phyloP scores from a whole-genome alignment of 1,140 invertebrate genomes.

The Spodoptera litura region DNA sequence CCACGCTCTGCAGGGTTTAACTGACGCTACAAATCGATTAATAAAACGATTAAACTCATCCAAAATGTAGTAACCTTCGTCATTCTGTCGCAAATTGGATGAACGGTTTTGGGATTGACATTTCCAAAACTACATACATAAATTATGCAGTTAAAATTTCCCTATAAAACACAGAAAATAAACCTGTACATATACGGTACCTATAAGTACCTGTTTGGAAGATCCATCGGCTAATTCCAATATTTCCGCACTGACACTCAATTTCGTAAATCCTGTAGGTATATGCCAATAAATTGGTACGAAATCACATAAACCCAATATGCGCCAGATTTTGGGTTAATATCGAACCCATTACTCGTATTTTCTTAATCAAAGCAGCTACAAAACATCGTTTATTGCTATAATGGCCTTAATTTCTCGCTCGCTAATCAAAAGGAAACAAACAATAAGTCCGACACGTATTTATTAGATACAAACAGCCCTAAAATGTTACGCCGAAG shows the following conservation, averaged over 20 bases:
- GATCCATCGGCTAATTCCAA: not conserved
- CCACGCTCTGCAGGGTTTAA: not conserved
- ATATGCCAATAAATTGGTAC: not conserved
- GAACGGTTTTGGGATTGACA: too few relatives aligned
- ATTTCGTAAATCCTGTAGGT: not conserved
- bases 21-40: constrained; percentile 1
- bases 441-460: not conserved
- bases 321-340: not conserved
- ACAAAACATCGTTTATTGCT: not conserved
- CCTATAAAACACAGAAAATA: too few relatives aligned
- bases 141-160: too few relatives aligned
- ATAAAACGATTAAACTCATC: not conserved
- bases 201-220: too few relatives aligned
- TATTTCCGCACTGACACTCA: not conserved
- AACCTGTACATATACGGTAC: too few relatives aligned
- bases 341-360: not conserved
- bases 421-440: not conserved
- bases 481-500: not conserved
- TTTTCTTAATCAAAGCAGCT: constrained; percentile 2
- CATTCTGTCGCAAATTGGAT: too few relatives aligned
- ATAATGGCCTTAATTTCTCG: not conserved
- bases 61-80: too few relatives aligned
- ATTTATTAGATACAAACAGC: not conserved
- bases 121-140: too few relatives aligned
- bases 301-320: constrained; percentile 14